Percentiles rank a stretch among this genome's conserved stretches.
Conservation (phyloP, 2,797 vertebrate genomes). For the Enteromius thamalakanensis region DNA sequence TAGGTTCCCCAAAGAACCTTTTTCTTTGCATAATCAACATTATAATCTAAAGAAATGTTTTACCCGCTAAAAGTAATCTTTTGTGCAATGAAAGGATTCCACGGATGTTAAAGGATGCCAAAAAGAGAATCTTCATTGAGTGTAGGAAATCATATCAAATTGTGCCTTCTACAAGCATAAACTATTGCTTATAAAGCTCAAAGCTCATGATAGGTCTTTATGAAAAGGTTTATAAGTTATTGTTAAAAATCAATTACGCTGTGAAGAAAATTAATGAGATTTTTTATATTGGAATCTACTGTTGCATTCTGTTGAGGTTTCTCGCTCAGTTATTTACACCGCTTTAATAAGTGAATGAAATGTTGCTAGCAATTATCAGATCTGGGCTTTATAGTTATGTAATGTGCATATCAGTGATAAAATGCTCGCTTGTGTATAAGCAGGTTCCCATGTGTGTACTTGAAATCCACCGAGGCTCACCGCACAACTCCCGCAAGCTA, state of each 20-base stretch:
- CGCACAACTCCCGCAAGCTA: conserved; percentile 59
- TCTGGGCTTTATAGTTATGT: conserved; percentile 26
- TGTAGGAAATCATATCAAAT: neutral
- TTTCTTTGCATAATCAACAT: neutral
- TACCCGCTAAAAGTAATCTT: neutral
- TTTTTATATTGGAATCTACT: conserved; percentile 1
- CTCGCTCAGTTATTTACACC: conserved; percentile 2
- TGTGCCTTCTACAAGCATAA: neutral
- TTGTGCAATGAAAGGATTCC: neutral
- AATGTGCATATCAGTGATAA: conserved; percentile 16
- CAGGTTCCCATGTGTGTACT: neutral
- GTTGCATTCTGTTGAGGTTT: neutral
- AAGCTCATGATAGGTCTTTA: neutral
- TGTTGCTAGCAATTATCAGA: conserved; percentile 12
- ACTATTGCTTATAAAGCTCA: neutral
- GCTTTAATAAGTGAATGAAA: conserved; percentile 11
- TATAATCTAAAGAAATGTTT: neutral
- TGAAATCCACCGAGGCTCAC: conserved; percentile 25
- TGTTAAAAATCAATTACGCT: conserved; percentile 30
- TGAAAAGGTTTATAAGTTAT: conserved; percentile 10
- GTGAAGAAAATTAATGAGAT: conserved; percentile 28
- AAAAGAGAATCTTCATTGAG: neutral
- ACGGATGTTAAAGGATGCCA: neutral
- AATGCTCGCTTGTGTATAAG: neutral
- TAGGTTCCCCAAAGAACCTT: neutral